Evolutionary conservation across 2,113 vertebrate species (phyloP).

Genomic region (Dromaius novaehollandiae): DNA sequence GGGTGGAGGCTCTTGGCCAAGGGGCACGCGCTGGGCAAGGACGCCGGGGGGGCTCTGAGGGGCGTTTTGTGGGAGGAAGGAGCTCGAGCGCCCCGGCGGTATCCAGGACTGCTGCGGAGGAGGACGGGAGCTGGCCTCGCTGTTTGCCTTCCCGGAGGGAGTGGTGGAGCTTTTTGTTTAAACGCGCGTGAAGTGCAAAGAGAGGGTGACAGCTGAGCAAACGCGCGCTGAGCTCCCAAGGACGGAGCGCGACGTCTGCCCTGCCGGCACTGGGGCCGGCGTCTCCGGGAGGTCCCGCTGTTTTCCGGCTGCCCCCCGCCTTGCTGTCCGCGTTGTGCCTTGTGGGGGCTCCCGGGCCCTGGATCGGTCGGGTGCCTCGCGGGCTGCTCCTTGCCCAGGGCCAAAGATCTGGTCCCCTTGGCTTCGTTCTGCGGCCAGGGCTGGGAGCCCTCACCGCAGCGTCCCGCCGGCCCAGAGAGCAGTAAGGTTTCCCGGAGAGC

Average conservation of each 20-base stretch:
- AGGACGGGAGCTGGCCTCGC: neutral
- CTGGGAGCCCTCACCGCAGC: neutral
- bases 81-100: neutral
- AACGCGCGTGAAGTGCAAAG: conserved; percentile 21
- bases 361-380: neutral
- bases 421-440: neutral
- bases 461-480: fast-evolving
- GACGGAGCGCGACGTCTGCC: neutral
- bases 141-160: conserved; percentile 48
- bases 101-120: fast-evolving
- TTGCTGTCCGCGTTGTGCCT: neutral
- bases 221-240: conserved; percentile 29
- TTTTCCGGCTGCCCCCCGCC: neutral
- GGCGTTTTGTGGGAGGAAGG: neutral
- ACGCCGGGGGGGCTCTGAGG: neutral
- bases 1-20: no score
- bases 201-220: conserved; percentile 62
- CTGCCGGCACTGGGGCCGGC: neutral
- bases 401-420: neutral
- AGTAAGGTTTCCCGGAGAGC: neutral
- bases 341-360: neutral
- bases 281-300: fast-evolving
- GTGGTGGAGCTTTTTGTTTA: conserved; percentile 52
- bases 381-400: neutral
- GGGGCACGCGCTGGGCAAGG: neutral